Conservation (phyloP, 2,797 vertebrate genomes). For the Cossypha niveicapilla region DNA sequence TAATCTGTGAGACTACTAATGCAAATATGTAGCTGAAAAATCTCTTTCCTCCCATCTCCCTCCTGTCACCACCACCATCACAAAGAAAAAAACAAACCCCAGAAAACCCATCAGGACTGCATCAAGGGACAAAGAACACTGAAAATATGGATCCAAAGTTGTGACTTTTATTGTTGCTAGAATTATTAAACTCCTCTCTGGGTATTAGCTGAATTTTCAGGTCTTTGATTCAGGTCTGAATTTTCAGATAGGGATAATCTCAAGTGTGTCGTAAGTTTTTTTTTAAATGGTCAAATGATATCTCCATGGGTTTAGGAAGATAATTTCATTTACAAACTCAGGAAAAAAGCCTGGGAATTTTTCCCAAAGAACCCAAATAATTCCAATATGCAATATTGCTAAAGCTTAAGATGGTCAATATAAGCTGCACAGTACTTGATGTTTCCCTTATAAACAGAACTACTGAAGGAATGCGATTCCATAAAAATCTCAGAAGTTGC, state of each 20-base stretch:
- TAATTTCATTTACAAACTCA: background rate
- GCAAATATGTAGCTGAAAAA: background rate
- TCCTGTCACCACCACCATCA: background rate
- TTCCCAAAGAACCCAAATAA: background rate
- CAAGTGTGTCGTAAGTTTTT: background rate
- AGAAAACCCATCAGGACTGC: background rate
- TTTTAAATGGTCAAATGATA: background rate
- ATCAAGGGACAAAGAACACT: background rate
- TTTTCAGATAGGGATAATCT: background rate
- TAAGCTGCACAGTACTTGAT: background rate
- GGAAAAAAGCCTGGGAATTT: background rate
- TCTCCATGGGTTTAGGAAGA: background rate
- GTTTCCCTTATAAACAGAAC: background rate
- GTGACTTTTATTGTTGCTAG: background rate
- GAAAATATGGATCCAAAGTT: background rate
- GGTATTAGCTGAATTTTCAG: background rate
- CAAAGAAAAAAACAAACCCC: fast-evolving
- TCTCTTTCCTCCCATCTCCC: background rate
- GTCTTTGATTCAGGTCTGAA: background rate
- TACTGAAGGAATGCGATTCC: background rate
- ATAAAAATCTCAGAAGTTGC: background rate
- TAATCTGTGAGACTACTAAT: background rate
- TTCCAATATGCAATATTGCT: background rate
- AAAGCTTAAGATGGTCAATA: background rate
- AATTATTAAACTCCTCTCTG: background rate